Conservation (phyloP, 2,888 invertebrate genomes). For the Craniophora ligustri region DNA sequence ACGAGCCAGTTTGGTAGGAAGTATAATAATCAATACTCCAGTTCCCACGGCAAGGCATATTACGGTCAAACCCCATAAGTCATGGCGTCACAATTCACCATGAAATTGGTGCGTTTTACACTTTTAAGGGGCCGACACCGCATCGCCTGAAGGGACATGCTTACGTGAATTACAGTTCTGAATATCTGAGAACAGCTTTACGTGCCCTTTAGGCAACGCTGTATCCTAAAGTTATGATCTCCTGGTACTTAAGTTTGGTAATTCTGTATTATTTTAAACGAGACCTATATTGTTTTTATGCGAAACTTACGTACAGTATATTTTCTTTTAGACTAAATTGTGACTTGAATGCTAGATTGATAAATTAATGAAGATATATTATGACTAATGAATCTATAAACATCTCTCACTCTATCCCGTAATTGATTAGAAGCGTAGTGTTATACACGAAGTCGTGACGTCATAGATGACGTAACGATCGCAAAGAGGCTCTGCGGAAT, state of each 20-base stretch:
- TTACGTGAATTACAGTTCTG: conserved; percentile 23
- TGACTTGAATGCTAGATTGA: too few species aligned
- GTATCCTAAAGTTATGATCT: too few species aligned
- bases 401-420: too few species aligned
- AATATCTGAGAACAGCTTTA: conserved; percentile 11
- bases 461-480: conserved; percentile 1
- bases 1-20: too few species aligned
- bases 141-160: conserved; percentile 24
- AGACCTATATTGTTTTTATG: too few species aligned
- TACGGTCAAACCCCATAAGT: conserved; percentile 30
- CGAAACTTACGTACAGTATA: too few species aligned
- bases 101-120: conserved; percentile 53
- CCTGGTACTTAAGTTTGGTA: too few species aligned
- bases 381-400: too few species aligned
- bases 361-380: too few species aligned
- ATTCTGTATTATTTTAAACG: too few species aligned
- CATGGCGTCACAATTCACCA: conserved; percentile 48
- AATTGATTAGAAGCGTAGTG: background rate
- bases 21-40: too few species aligned
- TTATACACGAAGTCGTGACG: conserved; percentile 6
- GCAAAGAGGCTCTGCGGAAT: conserved; percentile 13
- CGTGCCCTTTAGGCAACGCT: conserved; percentile 4
- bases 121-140: conserved; percentile 23
- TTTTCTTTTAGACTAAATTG: too few species aligned
- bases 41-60: conserved; percentile 34